Evolutionary conservation across 1,140 invertebrate genomes (phyloP), one percentile per base, ranked within the genome.

Genomic region (Hycleus cichorii): DNA sequence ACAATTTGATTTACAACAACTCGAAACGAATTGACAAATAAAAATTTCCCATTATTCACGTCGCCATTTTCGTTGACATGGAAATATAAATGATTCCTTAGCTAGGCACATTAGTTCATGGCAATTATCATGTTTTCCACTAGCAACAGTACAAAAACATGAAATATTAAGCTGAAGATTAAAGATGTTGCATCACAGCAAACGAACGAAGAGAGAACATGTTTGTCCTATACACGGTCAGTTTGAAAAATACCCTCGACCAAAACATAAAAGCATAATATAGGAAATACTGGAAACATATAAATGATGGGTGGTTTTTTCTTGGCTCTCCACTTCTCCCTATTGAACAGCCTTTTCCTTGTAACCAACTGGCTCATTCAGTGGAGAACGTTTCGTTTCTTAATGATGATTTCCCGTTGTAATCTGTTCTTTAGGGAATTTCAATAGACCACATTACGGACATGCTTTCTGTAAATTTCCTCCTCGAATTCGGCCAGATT

Each of bases 161-260:
- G 32, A 32, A 32, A 32, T 32, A 32, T 32, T 32, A 32, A 32
- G 7, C 32, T 32, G 7, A 32, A 32, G 64, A 66, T 66, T 64
- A 66, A 66, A 64, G 61, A 61, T 50, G 64, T 59, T 62, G 58
- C 61, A 60, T 60, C 51, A 32, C 32, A 5, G 7, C 32, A 18
- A 18, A 18, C 18, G 18, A 18, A 18, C 7, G 32, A 7, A 32
- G 32, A 5, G 32, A 32, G 27, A 60, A 59, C 57, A 62, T 60
- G 63, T 65, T 63, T 63, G 61, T 65, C 61, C 64, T 57, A 32
- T 18, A 18, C 1, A 1, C 64, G 39, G 58, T 60, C 57, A 48
- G 54, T 39, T 57, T 64, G 63, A 65, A 63, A 65, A 65, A 63
- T 65, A 58, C 58, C 58, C 56, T 55, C 47, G 55, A 18, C 18